Percentiles rank a stretch among this genome's conserved stretches.
phyloP scores from a whole-genome alignment of 2,888 invertebrate genomes.

The Diadromus collaris region DNA sequence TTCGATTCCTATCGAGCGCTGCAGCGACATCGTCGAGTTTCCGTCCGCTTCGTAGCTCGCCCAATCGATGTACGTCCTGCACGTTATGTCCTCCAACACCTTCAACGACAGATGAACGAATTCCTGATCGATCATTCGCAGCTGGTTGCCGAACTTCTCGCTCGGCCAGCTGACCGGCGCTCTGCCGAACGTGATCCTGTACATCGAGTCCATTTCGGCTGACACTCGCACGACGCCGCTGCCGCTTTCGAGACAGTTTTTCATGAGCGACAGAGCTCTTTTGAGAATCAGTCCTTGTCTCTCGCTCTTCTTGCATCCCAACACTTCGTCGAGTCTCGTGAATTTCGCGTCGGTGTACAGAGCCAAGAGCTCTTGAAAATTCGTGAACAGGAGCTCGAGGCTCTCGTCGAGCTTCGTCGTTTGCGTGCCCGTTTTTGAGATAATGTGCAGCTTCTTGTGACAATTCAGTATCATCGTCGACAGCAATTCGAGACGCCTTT shows the following conservation, averaged over 20 bases:
- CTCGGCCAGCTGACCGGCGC: constrained; percentile 61
- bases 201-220: constrained; percentile 63
- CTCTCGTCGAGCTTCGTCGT: constrained; percentile 60
- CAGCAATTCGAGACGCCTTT: constrained; percentile 64
- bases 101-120: constrained; percentile 68
- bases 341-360: constrained; percentile 65
- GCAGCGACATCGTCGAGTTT: constrained; percentile 69
- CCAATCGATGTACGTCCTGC: constrained; percentile 74
- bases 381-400: constrained; percentile 63
- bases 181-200: constrained; percentile 71
- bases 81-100: constrained; percentile 72
- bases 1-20: constrained; percentile 73
- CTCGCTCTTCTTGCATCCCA: constrained; percentile 58
- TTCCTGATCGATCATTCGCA: constrained; percentile 64
- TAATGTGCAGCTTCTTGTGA: constrained; percentile 67
- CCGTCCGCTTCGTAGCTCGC: constrained; percentile 71
- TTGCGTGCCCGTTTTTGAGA: constrained; percentile 65
- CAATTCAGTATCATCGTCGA: constrained; percentile 60
- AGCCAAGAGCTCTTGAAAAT: constrained; percentile 69
- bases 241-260: constrained; percentile 62
- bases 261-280: constrained; percentile 64
- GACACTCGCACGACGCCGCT: constrained; percentile 21
- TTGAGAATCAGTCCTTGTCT: constrained; percentile 70
- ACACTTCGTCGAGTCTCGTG: constrained; percentile 55
- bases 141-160: constrained; percentile 44